Evolutionary conservation across 2,888 invertebrate genomes (phyloP).

Genomic region (Rotaria magnacalcarata): DNA sequence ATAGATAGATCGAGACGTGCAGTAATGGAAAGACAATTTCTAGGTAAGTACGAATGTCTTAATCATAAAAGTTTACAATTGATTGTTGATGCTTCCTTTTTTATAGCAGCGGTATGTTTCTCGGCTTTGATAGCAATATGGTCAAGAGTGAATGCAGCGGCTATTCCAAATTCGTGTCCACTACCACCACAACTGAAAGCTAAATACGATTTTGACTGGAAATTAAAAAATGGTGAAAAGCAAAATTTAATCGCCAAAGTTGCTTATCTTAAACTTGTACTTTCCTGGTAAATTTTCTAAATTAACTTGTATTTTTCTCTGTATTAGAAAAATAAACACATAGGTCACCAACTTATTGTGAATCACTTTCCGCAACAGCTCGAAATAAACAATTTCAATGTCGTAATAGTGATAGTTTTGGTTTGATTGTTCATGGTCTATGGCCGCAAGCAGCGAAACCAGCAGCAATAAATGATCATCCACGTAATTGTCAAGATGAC

Average conservation of each 20-base stretch:
- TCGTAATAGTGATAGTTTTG: not conserved
- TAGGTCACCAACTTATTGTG: slow-evolving; percentile 25
- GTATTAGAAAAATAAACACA: not conserved
- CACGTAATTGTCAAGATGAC: slow-evolving; percentile 32
- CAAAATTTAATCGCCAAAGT: not conserved
- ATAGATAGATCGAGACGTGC: too few species aligned
- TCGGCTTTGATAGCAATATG: not conserved
- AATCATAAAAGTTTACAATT: too few species aligned
- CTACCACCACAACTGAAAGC: not conserved
- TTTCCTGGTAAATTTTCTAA: not conserved
- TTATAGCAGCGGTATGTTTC: not conserved
- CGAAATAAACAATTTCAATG: slow-evolving; percentile 23
- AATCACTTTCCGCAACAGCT: not conserved
- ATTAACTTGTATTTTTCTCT: too few species aligned
- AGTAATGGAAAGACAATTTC: not conserved
- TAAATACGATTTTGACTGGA: not conserved
- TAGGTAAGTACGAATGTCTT: not conserved
- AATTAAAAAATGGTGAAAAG: not conserved
- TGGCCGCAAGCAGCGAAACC: not conserved
- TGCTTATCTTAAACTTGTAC: not conserved
- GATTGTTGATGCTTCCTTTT: not conserved
- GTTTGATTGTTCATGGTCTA: slow-evolving; percentile 14
- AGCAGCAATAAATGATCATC: not conserved
- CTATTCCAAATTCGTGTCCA: not conserved
- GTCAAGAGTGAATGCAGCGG: not conserved